phyloP scores from a whole-genome alignment of 2,888 invertebrate species.

The Apodemia zela region DNA sequence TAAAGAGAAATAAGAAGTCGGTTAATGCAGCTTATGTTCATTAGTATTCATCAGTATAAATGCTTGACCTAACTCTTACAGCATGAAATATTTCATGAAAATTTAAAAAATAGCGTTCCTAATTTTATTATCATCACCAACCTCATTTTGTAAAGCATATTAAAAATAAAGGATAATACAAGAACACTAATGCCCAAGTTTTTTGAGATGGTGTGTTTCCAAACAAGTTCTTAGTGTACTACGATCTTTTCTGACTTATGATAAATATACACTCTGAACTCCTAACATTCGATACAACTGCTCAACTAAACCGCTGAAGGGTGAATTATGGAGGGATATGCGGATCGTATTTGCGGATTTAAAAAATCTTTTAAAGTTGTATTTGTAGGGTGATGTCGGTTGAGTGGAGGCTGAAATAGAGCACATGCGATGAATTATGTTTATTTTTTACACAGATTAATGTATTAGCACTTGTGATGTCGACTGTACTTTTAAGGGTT shows the following conservation, averaged over 20 bases:
- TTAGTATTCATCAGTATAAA: too few species aligned
- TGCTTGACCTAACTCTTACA: too few species aligned
- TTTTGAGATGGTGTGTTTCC: background rate
- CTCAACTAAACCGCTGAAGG: conserved; percentile 46
- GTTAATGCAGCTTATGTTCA: too few species aligned
- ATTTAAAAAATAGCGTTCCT: too few species aligned
- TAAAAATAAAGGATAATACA: background rate
- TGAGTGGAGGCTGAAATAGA: conserved; percentile 38
- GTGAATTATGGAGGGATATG: conserved; percentile 62
- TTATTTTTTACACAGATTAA: conserved; percentile 39
- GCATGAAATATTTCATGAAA: too few species aligned
- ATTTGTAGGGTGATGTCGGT: conserved; percentile 33
- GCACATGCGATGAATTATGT: conserved; percentile 35
- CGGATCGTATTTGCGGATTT: conserved; percentile 58
- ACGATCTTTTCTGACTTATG: conserved; percentile 27
- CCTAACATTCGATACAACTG: conserved; percentile 36
- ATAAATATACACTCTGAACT: conserved; percentile 36
- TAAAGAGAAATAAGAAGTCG: too few species aligned
- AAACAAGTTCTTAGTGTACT: conserved; percentile 17
- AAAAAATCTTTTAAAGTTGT: conserved; percentile 53
- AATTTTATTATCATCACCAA: background rate
- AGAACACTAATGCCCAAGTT: background rate
- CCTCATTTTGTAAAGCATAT: background rate
- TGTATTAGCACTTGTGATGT: conserved; percentile 28
- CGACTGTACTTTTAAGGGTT: too few species aligned